These are phyloP conservation scores for Hypena proboscidalis DNA, from an alignment of 2,888 invertebrate species.

Conservation along the genomic window DNA sequence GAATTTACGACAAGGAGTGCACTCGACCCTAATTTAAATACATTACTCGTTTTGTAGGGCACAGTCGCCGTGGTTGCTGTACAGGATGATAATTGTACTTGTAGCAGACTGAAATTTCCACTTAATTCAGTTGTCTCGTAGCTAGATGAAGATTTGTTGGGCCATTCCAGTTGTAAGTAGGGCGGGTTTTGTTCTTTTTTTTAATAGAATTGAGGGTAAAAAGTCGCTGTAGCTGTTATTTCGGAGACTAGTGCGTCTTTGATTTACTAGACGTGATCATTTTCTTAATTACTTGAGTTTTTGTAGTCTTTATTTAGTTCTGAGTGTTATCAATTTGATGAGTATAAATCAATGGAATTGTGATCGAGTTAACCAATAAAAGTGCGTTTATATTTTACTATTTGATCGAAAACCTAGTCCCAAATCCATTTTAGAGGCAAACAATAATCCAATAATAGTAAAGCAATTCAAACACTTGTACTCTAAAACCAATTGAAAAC, in stretches of 20 bases:
- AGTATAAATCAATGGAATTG: no score
- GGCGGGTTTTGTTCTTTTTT: constrained; percentile 12
- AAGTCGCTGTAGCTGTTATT: not conserved
- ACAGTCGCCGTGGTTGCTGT: constrained; percentile 23
- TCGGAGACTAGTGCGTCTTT: not conserved
- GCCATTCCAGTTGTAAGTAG: constrained; percentile 19
- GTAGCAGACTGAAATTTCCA: constrained; percentile 27
- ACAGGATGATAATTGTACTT: constrained; percentile 35
- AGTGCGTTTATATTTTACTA: no score
- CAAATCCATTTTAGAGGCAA: no score
- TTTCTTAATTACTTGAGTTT: no score
- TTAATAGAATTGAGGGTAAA: constrained; percentile 11
- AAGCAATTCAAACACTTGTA: no score
- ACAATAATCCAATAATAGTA: no score
- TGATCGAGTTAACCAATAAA: no score
- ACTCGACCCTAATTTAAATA: constrained; percentile 61
- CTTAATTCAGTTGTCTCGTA: constrained; percentile 23
- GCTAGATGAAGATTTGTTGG: constrained; percentile 25
- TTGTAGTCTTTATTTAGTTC: no score
- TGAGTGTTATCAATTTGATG: no score
- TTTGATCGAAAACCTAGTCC: no score
- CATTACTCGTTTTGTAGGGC: constrained; percentile 54
- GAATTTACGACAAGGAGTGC: constrained; percentile 45
- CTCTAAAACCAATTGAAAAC: no score
- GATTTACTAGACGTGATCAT: no score